phyloP scores from a whole-genome alignment of 2,113 vertebrate species.

The Sinocyclocheilus grahami region DNA sequence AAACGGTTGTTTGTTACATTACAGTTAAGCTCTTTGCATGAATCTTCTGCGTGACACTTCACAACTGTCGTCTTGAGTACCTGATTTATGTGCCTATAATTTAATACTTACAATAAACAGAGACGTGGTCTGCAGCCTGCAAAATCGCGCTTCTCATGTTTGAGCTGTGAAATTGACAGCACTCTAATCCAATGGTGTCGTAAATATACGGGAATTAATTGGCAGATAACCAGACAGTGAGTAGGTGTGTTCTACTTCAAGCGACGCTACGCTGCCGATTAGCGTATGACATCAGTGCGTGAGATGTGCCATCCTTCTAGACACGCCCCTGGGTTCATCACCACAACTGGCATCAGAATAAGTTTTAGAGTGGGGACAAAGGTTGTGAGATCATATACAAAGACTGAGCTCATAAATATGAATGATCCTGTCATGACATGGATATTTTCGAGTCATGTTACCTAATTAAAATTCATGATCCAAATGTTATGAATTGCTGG shows the following conservation, averaged over 20 bases:
- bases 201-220: no score
- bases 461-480: not conserved
- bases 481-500: not conserved
- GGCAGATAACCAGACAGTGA: no score
- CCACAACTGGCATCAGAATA: not conserved
- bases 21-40: conserved; percentile 28
- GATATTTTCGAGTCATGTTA: not conserved
- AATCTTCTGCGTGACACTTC: conserved; percentile 11
- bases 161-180: no score
- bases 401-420: not conserved
- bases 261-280: no score
- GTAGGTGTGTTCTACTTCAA: no score
- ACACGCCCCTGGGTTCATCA: no score
- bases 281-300: no score
- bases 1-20: conserved; percentile 14
- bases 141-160: no score
- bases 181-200: no score
- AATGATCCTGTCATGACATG: not conserved
- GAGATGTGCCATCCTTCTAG: no score
- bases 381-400: not conserved
- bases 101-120: no score
- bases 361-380: not conserved
- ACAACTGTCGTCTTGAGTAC: conserved; percentile 12
- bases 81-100: conserved; percentile 40
- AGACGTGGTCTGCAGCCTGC: no score